Evolutionary conservation across 2,888 invertebrate species (phyloP).

Genomic region (Muschampia plurimacula): DNA sequence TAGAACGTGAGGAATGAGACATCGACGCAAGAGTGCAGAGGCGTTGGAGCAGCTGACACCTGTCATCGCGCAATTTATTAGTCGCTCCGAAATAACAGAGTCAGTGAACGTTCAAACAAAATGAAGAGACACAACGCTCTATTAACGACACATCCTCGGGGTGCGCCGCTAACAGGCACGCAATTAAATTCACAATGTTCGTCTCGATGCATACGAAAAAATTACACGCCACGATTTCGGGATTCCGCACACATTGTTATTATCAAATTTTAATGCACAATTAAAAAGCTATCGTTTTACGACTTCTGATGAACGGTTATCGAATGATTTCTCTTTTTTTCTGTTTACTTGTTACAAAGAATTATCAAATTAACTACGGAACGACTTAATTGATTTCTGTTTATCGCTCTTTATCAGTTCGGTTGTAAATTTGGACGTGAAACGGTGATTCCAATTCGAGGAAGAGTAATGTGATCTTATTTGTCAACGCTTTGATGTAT

Average conservation of each 20-base stretch:
- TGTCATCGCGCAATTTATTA: conserved; percentile 86
- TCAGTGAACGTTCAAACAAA: conserved; percentile 82
- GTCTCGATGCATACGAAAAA: conserved; percentile 41
- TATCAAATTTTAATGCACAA: conserved; percentile 50
- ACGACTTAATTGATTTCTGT: conserved; percentile 43
- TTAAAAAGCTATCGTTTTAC: conserved; percentile 55
- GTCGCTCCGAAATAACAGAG: conserved; percentile 84
- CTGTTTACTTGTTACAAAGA: conserved; percentile 39
- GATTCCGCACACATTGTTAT: conserved; percentile 46
- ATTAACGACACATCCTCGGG: conserved; percentile 79
- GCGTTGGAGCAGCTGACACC: conserved; percentile 85
- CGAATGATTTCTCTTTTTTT: conserved; percentile 48
- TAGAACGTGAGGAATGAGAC: conserved; percentile 85
- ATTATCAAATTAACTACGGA: conserved; percentile 41
- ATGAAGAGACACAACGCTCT: conserved; percentile 81
- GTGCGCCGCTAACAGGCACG: conserved; percentile 67
- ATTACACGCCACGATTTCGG: conserved; percentile 40
- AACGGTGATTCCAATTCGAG: conserved; percentile 40
- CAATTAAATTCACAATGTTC: conserved; percentile 70
- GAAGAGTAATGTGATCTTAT: conserved; percentile 58
- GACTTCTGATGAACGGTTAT: conserved; percentile 49
- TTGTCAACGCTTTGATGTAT: conserved; percentile 68
- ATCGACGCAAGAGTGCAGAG: conserved; percentile 86
- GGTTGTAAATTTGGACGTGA: conserved; percentile 38
- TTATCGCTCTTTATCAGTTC: conserved; percentile 39